These are phyloP conservation scores for Chiroxiphia lanceolata DNA, from an alignment of 2,797 vertebrate species.

Conservation along the genomic window DNA sequence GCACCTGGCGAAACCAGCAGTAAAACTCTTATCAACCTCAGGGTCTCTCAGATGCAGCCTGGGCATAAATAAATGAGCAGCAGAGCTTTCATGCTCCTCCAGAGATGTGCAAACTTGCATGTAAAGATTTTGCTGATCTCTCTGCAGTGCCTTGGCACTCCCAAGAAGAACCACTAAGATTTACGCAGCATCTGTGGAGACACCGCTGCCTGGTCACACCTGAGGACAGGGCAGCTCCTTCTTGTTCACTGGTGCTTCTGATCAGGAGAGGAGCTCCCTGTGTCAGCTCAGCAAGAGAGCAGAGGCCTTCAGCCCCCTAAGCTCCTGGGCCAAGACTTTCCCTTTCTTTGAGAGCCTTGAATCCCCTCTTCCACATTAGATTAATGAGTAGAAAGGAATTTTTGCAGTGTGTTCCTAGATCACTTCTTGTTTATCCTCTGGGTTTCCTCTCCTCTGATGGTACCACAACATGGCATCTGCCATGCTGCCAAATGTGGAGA, in stretches of 20 bases:
- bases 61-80: neutral
- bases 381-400: conserved; percentile 34
- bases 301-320: neutral
- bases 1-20: neutral
- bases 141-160: accelerated
- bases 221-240: neutral
- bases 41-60: neutral
- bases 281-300: accelerated
- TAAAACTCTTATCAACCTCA: neutral
- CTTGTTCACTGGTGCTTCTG: neutral
- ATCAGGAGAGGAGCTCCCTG: neutral
- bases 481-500: neutral
- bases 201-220: accelerated
- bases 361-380: neutral
- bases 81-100: neutral
- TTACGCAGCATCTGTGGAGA: accelerated
- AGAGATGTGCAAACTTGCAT: neutral
- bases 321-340: neutral
- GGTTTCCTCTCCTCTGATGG: conserved; percentile 30
- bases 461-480: neutral
- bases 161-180: neutral
- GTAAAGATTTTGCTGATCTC: neutral
- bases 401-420: neutral
- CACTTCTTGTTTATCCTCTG: conserved; percentile 33
- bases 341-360: neutral